Percentiles rank a stretch among this genome's conserved stretches.
Conservation (phyloP, 2,113 vertebrate species). For the Origma solitaria region DNA sequence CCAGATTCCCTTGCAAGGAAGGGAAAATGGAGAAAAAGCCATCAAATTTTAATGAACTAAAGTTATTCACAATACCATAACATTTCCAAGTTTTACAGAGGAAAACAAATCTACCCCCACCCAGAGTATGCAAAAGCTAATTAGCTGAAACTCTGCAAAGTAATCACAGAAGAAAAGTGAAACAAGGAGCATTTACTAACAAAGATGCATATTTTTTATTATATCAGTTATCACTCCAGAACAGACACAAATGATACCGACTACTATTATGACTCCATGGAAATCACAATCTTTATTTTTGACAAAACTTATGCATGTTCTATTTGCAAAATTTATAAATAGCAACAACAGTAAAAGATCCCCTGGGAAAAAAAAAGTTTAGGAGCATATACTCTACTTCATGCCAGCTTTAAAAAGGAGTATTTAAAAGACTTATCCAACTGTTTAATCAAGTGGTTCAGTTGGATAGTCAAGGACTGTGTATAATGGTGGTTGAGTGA, state of each 20-base stretch:
- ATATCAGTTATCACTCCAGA: neutral
- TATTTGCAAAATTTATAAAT: slow-evolving; percentile 19
- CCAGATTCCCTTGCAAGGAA: neutral
- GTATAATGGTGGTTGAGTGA: neutral
- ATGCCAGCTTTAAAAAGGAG: neutral
- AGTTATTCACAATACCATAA: neutral
- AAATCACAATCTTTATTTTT: slow-evolving; percentile 27
- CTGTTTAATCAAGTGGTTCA: neutral
- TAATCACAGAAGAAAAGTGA: neutral
- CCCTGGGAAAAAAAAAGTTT: fast-evolving
- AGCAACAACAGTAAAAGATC: neutral
- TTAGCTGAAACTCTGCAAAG: neutral
- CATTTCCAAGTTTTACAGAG: neutral
- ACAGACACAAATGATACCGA: neutral
- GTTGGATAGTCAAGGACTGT: neutral
- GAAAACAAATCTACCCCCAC: neutral
- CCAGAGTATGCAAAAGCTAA: neutral
- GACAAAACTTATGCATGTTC: neutral
- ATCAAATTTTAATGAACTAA: neutral
- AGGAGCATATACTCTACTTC: neutral
- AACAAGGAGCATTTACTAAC: neutral
- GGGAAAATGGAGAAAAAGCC: neutral
- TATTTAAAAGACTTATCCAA: neutral
- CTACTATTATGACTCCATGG: neutral
- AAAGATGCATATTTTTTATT: neutral